These are phyloP conservation scores for Cephalopholis sonnerati DNA, from an alignment of 2,113 vertebrate species.

Conservation along the genomic window DNA sequence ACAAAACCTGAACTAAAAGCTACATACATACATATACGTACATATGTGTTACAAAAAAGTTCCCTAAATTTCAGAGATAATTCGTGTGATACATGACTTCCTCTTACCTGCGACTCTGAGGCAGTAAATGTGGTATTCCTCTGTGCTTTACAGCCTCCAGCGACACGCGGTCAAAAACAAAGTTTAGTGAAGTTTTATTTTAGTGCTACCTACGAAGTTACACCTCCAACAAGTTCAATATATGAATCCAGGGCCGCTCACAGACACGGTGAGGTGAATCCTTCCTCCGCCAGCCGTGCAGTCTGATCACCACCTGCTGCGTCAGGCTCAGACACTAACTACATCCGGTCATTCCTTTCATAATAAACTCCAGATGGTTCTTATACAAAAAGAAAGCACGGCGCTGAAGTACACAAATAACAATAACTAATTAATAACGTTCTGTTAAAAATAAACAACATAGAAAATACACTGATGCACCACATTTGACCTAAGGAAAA, in stretches of 20 bases:
- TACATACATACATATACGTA: too few species aligned
- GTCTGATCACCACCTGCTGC: background rate
- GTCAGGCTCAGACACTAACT: background rate
- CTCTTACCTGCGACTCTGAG: conserved; percentile 40
- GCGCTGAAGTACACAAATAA: too few species aligned
- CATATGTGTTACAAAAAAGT: background rate
- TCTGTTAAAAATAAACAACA: background rate
- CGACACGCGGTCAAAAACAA: background rate
- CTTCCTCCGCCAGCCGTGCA: too few species aligned
- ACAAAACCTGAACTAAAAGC: background rate
- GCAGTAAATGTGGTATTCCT: background rate
- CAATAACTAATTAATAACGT: background rate
- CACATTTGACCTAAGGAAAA: too few species aligned
- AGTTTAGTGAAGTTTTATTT: background rate
- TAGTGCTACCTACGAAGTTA: background rate
- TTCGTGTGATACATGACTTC: too few species aligned
- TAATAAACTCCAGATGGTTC: conserved; percentile 2
- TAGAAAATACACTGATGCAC: too few species aligned
- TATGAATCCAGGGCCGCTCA: background rate
- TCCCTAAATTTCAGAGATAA: too few species aligned
- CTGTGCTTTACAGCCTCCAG: background rate
- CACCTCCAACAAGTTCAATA: background rate
- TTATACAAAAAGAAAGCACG: too few species aligned
- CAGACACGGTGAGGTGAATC: too few species aligned
- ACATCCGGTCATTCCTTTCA: background rate